Conservation (phyloP, 1,140 invertebrate genomes). For the Zaprionus africanus region DNA sequence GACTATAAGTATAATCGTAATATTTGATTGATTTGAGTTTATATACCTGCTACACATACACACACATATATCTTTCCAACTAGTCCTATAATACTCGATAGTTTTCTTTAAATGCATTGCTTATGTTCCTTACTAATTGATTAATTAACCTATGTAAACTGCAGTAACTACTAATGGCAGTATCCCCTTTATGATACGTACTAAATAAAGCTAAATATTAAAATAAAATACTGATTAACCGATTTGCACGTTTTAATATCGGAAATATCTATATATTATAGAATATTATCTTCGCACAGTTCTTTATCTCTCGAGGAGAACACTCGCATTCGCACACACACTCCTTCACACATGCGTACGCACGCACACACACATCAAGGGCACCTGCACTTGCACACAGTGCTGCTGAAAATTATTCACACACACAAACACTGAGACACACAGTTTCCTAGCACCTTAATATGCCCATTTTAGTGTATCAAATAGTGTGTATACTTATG, state of each 20-base stretch:
- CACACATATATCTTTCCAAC: constrained; percentile 5
- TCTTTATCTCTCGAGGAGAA: constrained; percentile 38
- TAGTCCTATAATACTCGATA: constrained; percentile 37
- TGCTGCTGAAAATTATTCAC: constrained; percentile 46
- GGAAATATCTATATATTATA: constrained; percentile 36
- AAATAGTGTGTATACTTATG: constrained; percentile 50
- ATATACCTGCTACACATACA: constrained; percentile 18
- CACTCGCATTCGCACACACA: constrained; percentile 34
- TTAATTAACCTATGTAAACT: constrained; percentile 53
- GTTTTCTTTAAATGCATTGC: constrained; percentile 23
- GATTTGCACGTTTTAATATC: constrained; percentile 72
- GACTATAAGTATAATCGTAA: constrained; percentile 25
- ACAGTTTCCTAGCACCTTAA: constrained; percentile 26
- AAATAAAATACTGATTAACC: constrained; percentile 72
- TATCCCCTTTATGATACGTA: constrained; percentile 21
- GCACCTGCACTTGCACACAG: constrained; percentile 40
- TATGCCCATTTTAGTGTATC: constrained; percentile 54
- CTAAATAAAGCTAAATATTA: constrained; percentile 41
- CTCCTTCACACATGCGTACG: constrained; percentile 16
- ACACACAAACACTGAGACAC: constrained; percentile 1
- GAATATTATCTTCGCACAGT: constrained; percentile 48
- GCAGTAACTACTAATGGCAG: constrained; percentile 40
- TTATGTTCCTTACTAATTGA: constrained; percentile 65
- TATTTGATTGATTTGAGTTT: constrained; percentile 32
- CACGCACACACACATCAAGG: constrained; percentile 43